Conservation (phyloP, 2,113 vertebrate species). For the Aleadryas rufinucha region DNA sequence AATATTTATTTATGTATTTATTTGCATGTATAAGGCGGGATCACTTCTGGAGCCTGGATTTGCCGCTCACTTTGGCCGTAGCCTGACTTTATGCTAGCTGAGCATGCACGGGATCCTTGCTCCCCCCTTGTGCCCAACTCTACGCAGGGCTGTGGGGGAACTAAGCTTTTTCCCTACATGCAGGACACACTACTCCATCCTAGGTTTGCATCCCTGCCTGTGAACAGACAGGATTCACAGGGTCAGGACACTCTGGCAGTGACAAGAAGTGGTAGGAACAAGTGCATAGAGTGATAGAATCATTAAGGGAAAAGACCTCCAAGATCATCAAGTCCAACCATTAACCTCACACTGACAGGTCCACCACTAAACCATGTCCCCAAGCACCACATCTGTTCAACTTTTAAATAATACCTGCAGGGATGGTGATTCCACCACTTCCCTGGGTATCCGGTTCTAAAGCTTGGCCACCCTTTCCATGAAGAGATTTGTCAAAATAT, state of each 20-base stretch:
- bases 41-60: neutral
- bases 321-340: neutral
- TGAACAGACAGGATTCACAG: neutral
- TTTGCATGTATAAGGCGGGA: rapidly evolving
- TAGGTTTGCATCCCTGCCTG: neutral
- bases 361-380: neutral
- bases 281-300: neutral
- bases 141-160: neutral
- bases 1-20: neutral
- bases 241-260: neutral
- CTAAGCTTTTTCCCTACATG: neutral
- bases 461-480: neutral
- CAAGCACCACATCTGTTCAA: neutral
- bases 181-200: too few relatives aligned
- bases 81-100: neutral
- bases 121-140: neutral
- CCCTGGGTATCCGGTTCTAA: neutral
- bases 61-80: neutral
- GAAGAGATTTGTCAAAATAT: neutral
- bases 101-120: neutral
- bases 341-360: neutral
- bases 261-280: neutral
- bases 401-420: neutral
- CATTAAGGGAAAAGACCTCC: neutral
- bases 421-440: neutral